Percentiles rank a stretch among this genome's conserved stretches.
Conservation (phyloP, 1,140 invertebrate genomes). For the Antheraea pernyi region DNA sequence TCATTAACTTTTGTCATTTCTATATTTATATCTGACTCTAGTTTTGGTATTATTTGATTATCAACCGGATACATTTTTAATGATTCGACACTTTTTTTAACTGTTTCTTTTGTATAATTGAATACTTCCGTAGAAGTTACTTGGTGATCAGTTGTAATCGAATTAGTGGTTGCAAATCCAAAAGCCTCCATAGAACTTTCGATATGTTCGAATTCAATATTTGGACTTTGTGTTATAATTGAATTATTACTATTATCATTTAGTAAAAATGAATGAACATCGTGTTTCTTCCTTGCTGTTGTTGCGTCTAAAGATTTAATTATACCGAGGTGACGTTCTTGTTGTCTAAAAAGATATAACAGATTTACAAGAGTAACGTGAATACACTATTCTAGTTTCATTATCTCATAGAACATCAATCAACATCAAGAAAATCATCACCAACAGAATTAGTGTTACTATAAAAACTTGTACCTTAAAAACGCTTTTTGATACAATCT, state of each 20-base stretch:
- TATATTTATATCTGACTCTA: constrained; percentile 34
- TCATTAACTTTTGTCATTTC: constrained; percentile 48
- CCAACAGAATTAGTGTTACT: not conserved
- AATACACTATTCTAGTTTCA: not conserved
- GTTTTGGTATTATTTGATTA: constrained; percentile 2
- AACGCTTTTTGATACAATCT: constrained; percentile 83
- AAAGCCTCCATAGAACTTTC: constrained; percentile 43
- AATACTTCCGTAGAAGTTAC: constrained; percentile 13
- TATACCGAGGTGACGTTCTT: constrained; percentile 85
- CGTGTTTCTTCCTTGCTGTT: constrained; percentile 66
- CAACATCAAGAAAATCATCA: no score
- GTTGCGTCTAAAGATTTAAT: constrained; percentile 70
- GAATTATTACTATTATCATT: constrained; percentile 56
- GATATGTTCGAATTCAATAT: constrained; percentile 47
- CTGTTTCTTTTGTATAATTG: constrained; percentile 18
- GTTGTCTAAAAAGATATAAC: constrained; percentile 80
- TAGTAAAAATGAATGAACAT: constrained; percentile 67
- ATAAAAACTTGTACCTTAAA: constrained; percentile 58
- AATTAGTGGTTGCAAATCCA: constrained; percentile 31
- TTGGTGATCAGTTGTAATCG: constrained; percentile 16
- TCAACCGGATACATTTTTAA: constrained; percentile 40
- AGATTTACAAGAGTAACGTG: not conserved
- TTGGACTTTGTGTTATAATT: constrained; percentile 30
- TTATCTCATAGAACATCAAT: no score
- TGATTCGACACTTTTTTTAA: constrained; percentile 6